phyloP scores from a whole-genome alignment of 2,888 invertebrate genomes.

The Tipula vernalis region DNA sequence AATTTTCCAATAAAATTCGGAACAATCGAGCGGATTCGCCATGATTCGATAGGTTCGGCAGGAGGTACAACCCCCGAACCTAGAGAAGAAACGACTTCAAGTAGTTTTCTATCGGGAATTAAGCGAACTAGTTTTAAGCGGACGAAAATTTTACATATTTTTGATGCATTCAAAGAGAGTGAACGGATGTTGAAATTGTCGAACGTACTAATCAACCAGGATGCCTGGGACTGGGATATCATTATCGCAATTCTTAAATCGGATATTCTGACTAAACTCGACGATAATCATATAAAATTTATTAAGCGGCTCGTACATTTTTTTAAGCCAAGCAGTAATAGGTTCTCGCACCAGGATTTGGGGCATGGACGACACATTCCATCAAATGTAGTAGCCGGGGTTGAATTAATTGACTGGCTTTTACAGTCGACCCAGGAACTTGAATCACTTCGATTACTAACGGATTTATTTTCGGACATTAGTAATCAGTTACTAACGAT shows the following conservation, averaged over 20 bases:
- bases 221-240: slow-evolving; percentile 92
- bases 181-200: slow-evolving; percentile 67
- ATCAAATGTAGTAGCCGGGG: slow-evolving; percentile 30
- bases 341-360: slow-evolving; percentile 75
- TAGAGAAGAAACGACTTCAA: neutral
- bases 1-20: slow-evolving; percentile 18
- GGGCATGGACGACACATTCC: slow-evolving; percentile 33
- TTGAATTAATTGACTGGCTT: slow-evolving; percentile 34
- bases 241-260: slow-evolving; percentile 64
- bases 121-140: slow-evolving; percentile 32
- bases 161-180: slow-evolving; percentile 43
- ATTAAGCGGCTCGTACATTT: slow-evolving; percentile 69
- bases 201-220: slow-evolving; percentile 65
- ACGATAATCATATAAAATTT: slow-evolving; percentile 55
- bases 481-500: slow-evolving; percentile 61
- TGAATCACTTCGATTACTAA: slow-evolving; percentile 56
- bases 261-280: slow-evolving; percentile 43
- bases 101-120: neutral
- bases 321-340: slow-evolving; percentile 75
- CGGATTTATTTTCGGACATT: slow-evolving; percentile 71
- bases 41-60: slow-evolving; percentile 36
- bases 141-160: slow-evolving; percentile 40
- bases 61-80: slow-evolving; percentile 18
- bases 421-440: slow-evolving; percentile 29
- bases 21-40: slow-evolving; percentile 33